Evolutionary conservation across 2,113 vertebrate species (phyloP).

Genomic region (Lasiurus cinereus): DNA sequence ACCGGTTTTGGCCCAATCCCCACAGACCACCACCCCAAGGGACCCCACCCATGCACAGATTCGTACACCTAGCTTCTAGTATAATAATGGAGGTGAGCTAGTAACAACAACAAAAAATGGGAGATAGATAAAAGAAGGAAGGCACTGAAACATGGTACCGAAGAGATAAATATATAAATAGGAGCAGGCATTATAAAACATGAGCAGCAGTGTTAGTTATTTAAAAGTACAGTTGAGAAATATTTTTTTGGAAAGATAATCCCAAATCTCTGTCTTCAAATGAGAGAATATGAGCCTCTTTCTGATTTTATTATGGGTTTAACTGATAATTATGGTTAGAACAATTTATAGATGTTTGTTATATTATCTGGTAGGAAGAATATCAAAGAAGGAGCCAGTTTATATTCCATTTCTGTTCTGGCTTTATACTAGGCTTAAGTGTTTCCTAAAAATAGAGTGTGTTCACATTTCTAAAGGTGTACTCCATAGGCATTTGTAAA

Average conservation of each 20-base stretch:
- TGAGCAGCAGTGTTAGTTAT: background rate
- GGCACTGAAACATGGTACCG: background rate
- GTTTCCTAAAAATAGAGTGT: conserved; percentile 61
- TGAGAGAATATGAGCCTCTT: background rate
- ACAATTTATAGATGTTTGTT: conserved; percentile 24
- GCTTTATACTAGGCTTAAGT: conserved; percentile 32
- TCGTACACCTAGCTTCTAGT: background rate
- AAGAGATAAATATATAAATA: conserved; percentile 15
- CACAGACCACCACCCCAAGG: too few species aligned
- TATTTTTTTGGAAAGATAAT: background rate
- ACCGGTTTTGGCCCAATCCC: too few species aligned
- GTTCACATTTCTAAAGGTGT: conserved; percentile 35
- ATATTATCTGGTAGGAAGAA: conserved; percentile 31
- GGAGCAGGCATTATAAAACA: background rate
- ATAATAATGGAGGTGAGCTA: background rate
- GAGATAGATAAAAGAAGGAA: conserved; percentile 31
- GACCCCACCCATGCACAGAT: too few species aligned
- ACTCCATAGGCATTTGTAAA: conserved; percentile 41
- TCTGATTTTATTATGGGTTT: conserved; percentile 42
- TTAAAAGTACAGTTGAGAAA: background rate
- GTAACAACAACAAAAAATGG: background rate
- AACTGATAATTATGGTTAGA: conserved; percentile 42
- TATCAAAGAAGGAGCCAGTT: conserved; percentile 19
- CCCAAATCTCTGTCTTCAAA: background rate
- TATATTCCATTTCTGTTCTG: conserved; percentile 24